These are phyloP conservation scores for Casuarius casuarius DNA, from an alignment of 2,113 vertebrate genomes.

Conservation along the genomic window DNA sequence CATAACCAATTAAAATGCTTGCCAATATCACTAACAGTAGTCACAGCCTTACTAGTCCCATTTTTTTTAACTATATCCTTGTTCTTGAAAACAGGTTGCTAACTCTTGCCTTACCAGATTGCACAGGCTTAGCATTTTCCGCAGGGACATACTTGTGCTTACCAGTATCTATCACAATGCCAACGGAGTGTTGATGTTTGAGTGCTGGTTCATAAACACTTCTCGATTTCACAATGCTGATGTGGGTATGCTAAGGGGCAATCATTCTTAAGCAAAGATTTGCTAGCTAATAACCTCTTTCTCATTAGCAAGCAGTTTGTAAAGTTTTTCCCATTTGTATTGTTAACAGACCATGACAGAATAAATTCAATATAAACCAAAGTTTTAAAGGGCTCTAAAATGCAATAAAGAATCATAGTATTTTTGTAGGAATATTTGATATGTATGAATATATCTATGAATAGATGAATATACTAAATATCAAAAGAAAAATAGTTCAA, in stretches of 20 bases:
- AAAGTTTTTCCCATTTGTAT: neutral
- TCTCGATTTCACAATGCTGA: accelerated
- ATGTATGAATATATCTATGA: neutral
- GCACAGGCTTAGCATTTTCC: accelerated
- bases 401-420: neutral
- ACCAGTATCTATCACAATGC: neutral
- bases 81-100: neutral
- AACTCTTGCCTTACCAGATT: neutral
- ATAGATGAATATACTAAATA: neutral
- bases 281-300: neutral
- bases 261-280: neutral
- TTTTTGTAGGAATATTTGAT: neutral
- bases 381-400: neutral
- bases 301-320: neutral
- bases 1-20: neutral
- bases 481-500: neutral
- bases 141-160: neutral
- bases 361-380: neutral
- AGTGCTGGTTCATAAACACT: neutral
- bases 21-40: neutral
- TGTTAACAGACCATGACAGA: neutral
- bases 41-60: neutral
- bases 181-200: neutral
- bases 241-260: neutral
- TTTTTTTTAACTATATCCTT: neutral